A percentile compares a stretch with the other conserved stretches of the same genome.
Conservation (phyloP, 2,888 invertebrate genomes). For the Petrophora chlorosata region DNA sequence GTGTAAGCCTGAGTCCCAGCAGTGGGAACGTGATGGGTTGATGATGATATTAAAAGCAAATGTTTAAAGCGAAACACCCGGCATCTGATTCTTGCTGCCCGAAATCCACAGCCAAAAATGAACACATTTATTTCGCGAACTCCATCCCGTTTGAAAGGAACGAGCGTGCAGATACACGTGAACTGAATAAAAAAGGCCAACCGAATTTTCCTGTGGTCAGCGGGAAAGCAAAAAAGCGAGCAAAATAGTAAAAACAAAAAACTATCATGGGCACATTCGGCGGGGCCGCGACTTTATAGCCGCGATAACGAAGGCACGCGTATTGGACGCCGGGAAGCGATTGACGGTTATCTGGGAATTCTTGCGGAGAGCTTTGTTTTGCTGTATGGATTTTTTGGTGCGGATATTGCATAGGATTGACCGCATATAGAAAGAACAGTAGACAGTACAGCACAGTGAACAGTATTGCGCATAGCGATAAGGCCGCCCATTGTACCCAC, state of each 20-base stretch:
- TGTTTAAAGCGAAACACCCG: too few relatives aligned
- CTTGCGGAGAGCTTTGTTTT: slow-evolving; percentile 26
- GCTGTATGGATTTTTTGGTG: background rate
- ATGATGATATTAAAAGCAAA: too few relatives aligned
- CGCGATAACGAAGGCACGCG: slow-evolving; percentile 59
- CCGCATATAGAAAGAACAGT: too few relatives aligned
- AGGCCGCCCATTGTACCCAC: too few relatives aligned
- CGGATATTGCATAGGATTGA: too few relatives aligned
- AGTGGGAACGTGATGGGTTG: too few relatives aligned
- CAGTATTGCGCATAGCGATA: too few relatives aligned
- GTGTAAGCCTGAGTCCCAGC: too few relatives aligned
- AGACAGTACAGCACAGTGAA: too few relatives aligned
- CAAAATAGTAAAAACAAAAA: slow-evolving; percentile 49
- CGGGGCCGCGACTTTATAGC: slow-evolving; percentile 58
- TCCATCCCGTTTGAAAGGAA: slow-evolving; percentile 30
- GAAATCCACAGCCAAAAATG: slow-evolving; percentile 12
- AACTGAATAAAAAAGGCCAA: slow-evolving; percentile 38
- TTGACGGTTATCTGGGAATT: slow-evolving; percentile 41
- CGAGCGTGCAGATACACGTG: slow-evolving; percentile 29
- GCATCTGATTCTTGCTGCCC: too few relatives aligned
- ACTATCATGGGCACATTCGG: slow-evolving; percentile 55
- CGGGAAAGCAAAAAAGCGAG: slow-evolving; percentile 40
- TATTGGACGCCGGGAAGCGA: slow-evolving; percentile 39
- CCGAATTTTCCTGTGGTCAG: slow-evolving; percentile 62
- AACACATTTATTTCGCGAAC: slow-evolving; percentile 29